phyloP scores from a whole-genome alignment of 2,888 invertebrate genomes.

The Tetrapedia diversipes region DNA sequence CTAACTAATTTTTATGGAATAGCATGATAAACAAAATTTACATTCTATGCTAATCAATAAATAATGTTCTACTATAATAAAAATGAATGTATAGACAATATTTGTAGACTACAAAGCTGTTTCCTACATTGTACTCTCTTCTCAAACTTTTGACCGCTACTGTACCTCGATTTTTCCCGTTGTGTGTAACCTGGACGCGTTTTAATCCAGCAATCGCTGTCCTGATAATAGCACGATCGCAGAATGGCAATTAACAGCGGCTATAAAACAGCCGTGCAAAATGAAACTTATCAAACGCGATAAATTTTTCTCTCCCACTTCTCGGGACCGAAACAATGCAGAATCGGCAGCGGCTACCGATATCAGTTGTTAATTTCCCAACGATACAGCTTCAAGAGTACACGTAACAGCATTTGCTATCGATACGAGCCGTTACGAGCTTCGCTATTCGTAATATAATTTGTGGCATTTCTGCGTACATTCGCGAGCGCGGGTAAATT shows the following conservation, averaged over 20 bases:
- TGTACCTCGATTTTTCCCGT: background rate
- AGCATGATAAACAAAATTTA: too few species aligned
- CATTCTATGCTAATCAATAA: too few species aligned
- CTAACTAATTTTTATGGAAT: too few species aligned
- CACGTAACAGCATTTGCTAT: background rate
- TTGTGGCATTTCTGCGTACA: conserved; percentile 24
- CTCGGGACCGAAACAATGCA: conserved; percentile 7
- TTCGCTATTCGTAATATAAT: conserved; percentile 27
- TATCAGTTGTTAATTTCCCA: conserved; percentile 22
- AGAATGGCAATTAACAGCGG: conserved; percentile 26
- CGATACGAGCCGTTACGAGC: conserved; percentile 17
- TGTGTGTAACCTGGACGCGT: background rate
- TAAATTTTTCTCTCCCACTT: conserved; percentile 23
- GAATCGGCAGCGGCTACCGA: background rate
- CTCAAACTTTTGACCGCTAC: too few species aligned
- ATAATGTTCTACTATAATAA: too few species aligned
- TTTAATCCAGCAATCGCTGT: conserved; percentile 9
- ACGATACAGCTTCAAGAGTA: conserved; percentile 4
- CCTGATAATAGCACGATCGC: conserved; percentile 27
- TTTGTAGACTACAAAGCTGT: too few species aligned
- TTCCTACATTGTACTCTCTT: too few species aligned
- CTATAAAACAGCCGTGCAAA: conserved; percentile 32
- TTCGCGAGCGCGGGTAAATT: background rate
- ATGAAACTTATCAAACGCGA: conserved; percentile 46
- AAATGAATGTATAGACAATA: too few species aligned